Evolutionary conservation across 2,797 vertebrate species (phyloP).

Genomic region (Mormyrops attenuatus): DNA sequence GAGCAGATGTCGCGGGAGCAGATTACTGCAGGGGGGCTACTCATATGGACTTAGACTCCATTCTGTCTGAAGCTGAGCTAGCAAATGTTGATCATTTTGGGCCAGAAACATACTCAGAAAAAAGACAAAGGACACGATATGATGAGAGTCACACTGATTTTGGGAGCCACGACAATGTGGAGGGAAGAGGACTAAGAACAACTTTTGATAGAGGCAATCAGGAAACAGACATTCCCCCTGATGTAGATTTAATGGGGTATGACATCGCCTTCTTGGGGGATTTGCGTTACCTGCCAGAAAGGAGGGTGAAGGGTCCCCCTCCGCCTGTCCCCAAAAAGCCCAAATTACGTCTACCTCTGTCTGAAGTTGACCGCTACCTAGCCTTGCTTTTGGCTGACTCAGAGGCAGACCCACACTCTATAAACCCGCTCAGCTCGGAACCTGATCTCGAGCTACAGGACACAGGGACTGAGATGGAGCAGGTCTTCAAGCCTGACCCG

Average conservation of each 20-base stretch:
- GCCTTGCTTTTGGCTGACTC: constrained; percentile 26
- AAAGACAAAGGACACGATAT: not conserved
- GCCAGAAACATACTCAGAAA: not conserved
- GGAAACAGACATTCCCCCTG: not conserved
- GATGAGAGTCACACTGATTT: not conserved
- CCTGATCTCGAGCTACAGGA: constrained; percentile 25
- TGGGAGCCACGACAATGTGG: not conserved
- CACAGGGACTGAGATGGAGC: constrained; percentile 17
- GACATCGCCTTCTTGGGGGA: not conserved
- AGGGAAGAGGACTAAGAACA: not conserved
- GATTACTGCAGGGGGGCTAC: not conserved
- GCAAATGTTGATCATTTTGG: not conserved
- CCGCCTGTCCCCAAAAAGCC: constrained; percentile 44
- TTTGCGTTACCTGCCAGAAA: constrained; percentile 41
- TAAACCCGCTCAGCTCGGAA: constrained; percentile 30
- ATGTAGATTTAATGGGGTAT: not conserved
- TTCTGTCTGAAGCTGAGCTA: not conserved
- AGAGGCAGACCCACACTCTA: not conserved
- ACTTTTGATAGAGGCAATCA: not conserved
- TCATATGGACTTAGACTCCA: not conserved
- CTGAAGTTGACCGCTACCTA: constrained; percentile 30
- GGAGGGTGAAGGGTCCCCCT: constrained; percentile 46
- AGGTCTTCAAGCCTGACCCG: constrained; percentile 21
- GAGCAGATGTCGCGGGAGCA: not conserved
- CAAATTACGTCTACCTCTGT: constrained; percentile 31